These are phyloP conservation scores for Chauna torquata DNA, from an alignment of 2,113 vertebrate genomes.

Conservation along the genomic window DNA sequence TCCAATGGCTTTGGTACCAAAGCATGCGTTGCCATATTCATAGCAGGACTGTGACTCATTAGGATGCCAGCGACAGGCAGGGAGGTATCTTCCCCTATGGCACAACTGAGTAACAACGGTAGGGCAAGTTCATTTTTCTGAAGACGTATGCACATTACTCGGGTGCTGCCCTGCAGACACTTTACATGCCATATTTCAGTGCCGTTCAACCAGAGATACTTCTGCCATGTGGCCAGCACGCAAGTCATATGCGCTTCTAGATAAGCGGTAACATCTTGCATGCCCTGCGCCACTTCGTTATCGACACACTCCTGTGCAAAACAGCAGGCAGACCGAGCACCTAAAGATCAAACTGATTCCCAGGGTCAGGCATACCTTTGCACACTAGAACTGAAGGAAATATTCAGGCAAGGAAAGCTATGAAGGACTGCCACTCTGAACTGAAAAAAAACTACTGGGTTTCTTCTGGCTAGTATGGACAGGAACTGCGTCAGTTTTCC, in stretches of 20 bases:
- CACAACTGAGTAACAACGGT: background rate
- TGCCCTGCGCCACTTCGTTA: background rate
- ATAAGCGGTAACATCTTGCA: fast-evolving
- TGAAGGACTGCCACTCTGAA: background rate
- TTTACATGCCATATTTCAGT: background rate
- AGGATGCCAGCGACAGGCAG: background rate
- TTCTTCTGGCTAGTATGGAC: background rate
- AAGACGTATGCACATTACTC: background rate
- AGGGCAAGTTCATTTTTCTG: background rate
- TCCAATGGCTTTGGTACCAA: background rate
- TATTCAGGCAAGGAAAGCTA: background rate
- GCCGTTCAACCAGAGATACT: background rate
- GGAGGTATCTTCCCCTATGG: background rate
- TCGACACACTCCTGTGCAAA: too few species aligned
- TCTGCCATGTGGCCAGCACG: background rate
- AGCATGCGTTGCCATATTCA: background rate
- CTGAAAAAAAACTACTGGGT: background rate
- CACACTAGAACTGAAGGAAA: background rate
- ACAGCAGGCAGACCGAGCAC: background rate
- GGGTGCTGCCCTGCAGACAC: background rate
- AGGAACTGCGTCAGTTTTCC: background rate
- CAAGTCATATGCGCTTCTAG: background rate
- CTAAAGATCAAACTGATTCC: background rate
- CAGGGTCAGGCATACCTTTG: background rate
- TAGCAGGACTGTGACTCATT: background rate